Evolutionary conservation across 2,113 vertebrate species (phyloP), one percentile per base, ranked within the genome.

Genomic region (Caretta caretta): DNA sequence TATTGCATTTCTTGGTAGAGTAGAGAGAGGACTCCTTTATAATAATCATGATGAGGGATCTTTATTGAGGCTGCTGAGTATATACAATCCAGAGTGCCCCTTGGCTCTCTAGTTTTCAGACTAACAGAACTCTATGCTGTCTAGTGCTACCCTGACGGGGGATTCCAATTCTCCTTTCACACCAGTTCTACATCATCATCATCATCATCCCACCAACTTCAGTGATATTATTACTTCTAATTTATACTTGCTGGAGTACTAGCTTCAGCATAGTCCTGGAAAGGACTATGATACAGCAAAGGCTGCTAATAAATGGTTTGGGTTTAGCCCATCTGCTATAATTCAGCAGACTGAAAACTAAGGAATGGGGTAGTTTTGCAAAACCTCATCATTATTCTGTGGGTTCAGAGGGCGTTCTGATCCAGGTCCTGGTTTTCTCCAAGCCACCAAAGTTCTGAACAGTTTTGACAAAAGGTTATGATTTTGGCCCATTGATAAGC

Each of bases 281-380:
- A 76, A 3, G 13, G 3, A 35, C 1, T 25, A 31, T 38, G 29
- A 50, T 35, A 76, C 4, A 0, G 0, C 20, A 35, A 65, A 89
- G 6, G 57, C 89, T 17, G 59, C 20, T 8, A 3, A 62, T 29
- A 53, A 0, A 0, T 2, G 88, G 79, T 12, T 59, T 27, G 4
- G 24, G 12, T 19, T 93, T 46, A 17, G 4, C 20, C 10, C 13
- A 6, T 22, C 5, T 4, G n/a, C 76, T 49, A 31, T 89, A 93
- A 82, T 12, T 78, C 75, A 2, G 0, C 69, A 89, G 14, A 72
- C 13, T 72, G 8, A 90, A 94, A 91, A 31, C 53, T 57, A 57
- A 53, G 83, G 10, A 84, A 78, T 5, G 59, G 3, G 20, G 31
- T 76, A 88, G 25, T 2, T 17, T 17, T 85, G 5, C 4, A 57